Conservation (phyloP, 2,888 invertebrate species). For the Hyalella azteca region DNA sequence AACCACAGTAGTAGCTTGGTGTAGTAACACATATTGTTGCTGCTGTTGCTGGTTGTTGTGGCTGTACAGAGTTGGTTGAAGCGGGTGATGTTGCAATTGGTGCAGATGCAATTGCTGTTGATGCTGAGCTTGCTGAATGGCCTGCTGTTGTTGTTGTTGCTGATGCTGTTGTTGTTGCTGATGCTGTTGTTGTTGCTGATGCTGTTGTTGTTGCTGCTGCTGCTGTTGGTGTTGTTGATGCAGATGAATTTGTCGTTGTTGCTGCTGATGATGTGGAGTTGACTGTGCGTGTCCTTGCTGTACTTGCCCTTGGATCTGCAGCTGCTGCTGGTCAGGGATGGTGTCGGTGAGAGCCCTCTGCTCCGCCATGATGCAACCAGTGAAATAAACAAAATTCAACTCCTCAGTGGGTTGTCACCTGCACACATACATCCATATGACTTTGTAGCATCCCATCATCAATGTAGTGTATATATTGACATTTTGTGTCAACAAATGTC, state of each 20-base stretch:
- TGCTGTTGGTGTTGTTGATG: constrained; percentile 32
- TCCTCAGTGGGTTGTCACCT: no score
- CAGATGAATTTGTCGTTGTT: constrained; percentile 2
- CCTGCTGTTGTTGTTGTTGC: not conserved
- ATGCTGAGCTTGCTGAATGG: not conserved
- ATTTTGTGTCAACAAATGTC: not conserved
- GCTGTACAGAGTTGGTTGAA: not conserved
- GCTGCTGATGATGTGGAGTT: constrained; percentile 40
- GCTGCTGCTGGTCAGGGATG: constrained; percentile 44
- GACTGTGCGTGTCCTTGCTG: not conserved
- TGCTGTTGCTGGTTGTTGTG: not conserved
- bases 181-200: constrained; percentile 32
- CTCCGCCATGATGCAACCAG: constrained; percentile 49
- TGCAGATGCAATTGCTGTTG: not conserved
- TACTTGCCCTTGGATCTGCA: not conserved
- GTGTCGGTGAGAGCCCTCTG: constrained; percentile 46
- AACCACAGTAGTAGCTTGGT: not conserved
- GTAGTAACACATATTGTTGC: not conserved
- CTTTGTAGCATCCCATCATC: no score
- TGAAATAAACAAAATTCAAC: constrained; percentile 36
- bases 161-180: not conserved
- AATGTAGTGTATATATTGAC: not conserved
- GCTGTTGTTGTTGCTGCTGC: constrained; percentile 40
- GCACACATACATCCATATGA: no score
- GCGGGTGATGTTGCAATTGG: not conserved